phyloP scores from a whole-genome alignment of 2,888 invertebrate genomes.

The Pseudoips prasinana region DNA sequence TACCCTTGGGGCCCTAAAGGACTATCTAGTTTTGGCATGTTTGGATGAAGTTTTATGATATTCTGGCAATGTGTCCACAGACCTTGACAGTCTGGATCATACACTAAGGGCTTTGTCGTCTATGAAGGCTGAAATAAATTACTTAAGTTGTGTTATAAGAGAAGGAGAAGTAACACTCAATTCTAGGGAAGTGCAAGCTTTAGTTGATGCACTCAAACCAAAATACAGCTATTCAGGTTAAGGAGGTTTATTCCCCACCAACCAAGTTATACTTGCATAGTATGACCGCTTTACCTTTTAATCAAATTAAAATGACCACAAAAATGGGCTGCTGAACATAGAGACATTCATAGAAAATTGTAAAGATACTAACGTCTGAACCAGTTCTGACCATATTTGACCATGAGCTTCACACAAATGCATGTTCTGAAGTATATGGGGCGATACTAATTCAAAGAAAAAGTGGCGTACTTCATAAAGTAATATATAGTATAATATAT shows the following conservation, averaged over 20 bases:
- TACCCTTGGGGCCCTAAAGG: not conserved
- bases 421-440: conserved; percentile 29
- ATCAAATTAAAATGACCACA: not conserved
- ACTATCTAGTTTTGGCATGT: not conserved
- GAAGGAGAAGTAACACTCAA: conserved; percentile 1
- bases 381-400: conserved; percentile 30
- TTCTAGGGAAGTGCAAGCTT: not conserved
- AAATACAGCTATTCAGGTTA: no score
- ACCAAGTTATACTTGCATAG: not conserved
- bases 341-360: not conserved
- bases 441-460: conserved; percentile 28
- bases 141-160: not conserved
- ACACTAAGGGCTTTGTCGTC: not conserved
- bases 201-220: not conserved
- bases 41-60: conserved; percentile 1
- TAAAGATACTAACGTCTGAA: conserved; percentile 13
- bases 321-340: not conserved
- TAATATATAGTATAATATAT: no score
- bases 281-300: not conserved
- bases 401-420: conserved; percentile 28
- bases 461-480: conserved; percentile 17
- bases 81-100: not conserved
- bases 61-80: not conserved
- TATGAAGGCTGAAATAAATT: not conserved
- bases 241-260: not conserved